Percentiles rank a stretch among this genome's conserved stretches.
Conservation (phyloP, 2,113 vertebrate genomes). For the Anolis carolinensis region DNA sequence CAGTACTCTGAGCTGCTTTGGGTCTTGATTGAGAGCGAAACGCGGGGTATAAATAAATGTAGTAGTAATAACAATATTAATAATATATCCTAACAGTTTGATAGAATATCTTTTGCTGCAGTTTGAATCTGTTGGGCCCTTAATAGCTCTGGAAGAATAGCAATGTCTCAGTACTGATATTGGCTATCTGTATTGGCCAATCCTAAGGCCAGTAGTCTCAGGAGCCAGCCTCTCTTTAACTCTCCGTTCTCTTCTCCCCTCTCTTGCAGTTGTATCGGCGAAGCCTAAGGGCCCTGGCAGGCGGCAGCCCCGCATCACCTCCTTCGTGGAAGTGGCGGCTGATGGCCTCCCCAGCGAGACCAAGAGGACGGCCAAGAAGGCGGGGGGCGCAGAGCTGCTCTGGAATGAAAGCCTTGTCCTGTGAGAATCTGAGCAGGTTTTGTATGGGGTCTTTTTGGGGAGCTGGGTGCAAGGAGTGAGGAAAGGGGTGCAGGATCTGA, state of each 20-base stretch:
- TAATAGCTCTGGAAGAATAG: no score
- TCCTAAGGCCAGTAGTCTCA: no score
- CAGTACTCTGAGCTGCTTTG: no score
- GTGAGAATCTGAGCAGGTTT: conserved; percentile 68
- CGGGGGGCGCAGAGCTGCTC: conserved; percentile 88
- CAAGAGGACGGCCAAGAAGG: conserved; percentile 93
- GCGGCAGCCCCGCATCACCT: conserved; percentile 86
- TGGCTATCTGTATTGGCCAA: no score
- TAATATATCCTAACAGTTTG: no score
- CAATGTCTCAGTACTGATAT: no score
- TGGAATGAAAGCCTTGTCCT: conserved; percentile 93
- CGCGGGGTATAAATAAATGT: no score
- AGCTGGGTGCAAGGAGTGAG: background rate
- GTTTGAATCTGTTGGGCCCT: no score
- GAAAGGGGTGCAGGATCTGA: background rate
- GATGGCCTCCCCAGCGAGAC: conserved; percentile 90
- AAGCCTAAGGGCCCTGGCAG: conserved; percentile 85
- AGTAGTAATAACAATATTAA: no score
- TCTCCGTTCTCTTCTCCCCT: background rate
- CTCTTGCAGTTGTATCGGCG: conserved; percentile 85
- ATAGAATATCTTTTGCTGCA: no score
- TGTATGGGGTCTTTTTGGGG: background rate
- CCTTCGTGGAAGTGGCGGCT: conserved; percentile 90
- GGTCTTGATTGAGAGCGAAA: no score
- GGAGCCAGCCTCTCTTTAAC: background rate